Conservation (phyloP, 2,888 invertebrate genomes). For the Caenorhabditis japonica region DNA sequence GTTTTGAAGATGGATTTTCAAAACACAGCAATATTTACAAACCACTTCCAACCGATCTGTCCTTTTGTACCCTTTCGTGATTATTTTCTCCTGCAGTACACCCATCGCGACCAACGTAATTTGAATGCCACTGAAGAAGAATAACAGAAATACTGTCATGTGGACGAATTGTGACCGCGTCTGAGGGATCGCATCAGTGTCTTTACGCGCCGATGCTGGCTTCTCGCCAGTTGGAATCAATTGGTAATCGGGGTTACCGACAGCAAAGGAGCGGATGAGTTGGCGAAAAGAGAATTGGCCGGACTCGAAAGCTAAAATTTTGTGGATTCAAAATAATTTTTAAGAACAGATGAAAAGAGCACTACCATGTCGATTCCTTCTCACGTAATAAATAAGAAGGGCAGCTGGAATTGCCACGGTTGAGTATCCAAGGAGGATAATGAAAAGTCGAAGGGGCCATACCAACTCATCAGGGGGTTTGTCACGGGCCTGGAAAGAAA, state of each 20-base stretch:
- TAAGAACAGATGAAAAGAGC: not conserved
- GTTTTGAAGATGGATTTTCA: not conserved
- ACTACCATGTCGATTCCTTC: slow-evolving; percentile 56
- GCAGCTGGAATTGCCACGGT: slow-evolving; percentile 67
- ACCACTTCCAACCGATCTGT: slow-evolving; percentile 54
- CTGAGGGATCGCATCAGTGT: slow-evolving; percentile 41
- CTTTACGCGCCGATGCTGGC: slow-evolving; percentile 17
- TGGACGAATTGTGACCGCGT: slow-evolving; percentile 36
- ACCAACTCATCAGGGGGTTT: slow-evolving; percentile 60
- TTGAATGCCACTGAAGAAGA: slow-evolving; percentile 86
- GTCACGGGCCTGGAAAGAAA: slow-evolving; percentile 47
- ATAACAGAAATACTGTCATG: slow-evolving; percentile 79
- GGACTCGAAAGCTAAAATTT: slow-evolving; percentile 39
- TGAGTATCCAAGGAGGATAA: slow-evolving; percentile 72
- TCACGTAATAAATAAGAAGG: slow-evolving; percentile 65
- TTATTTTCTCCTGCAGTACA: slow-evolving; percentile 95
- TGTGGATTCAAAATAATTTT: not conserved
- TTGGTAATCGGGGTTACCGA: slow-evolving; percentile 70
- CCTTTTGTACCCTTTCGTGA: slow-evolving; percentile 83
- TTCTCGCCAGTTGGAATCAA: slow-evolving; percentile 42
- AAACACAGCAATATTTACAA: too few relatives aligned
- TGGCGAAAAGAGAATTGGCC: slow-evolving; percentile 19
- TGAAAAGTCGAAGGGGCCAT: slow-evolving; percentile 69
- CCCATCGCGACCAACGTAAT: slow-evolving; percentile 88
- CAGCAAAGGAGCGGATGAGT: slow-evolving; percentile 63